Evolutionary conservation across 2,888 invertebrate species (phyloP).

Genomic region (Fragum whitleyi): DNA sequence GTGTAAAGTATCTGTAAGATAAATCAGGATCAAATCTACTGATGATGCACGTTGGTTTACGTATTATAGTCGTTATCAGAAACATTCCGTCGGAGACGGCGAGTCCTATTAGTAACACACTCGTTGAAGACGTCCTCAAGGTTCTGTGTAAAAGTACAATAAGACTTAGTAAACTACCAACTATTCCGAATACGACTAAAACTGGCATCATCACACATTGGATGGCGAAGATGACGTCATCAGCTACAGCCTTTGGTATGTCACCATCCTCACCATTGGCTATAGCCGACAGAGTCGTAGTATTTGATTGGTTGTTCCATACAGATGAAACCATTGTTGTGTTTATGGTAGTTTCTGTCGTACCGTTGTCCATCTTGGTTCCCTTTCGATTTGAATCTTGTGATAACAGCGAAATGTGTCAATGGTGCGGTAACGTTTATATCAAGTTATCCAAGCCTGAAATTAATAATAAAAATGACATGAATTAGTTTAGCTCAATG

Average conservation of each 20-base stretch:
- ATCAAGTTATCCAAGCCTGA: too few species aligned
- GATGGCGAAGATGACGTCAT: conserved; percentile 21
- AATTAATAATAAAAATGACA: too few species aligned
- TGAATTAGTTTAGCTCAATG: too few species aligned
- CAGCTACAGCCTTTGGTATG: conserved; percentile 1
- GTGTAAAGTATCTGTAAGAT: conserved; percentile 28
- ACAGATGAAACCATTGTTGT: neutral
- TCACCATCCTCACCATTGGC: neutral
- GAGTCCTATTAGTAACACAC: conserved; percentile 36
- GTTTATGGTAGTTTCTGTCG: neutral
- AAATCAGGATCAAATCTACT: conserved; percentile 22
- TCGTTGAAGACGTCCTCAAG: conserved; percentile 7
- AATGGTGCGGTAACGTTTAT: too few species aligned
- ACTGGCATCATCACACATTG: conserved; percentile 53
- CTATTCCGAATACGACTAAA: conserved; percentile 38
- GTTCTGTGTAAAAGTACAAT: conserved; percentile 33
- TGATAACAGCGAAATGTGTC: too few species aligned
- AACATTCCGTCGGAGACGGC: conserved; percentile 42
- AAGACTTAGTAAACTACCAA: conserved; percentile 47
- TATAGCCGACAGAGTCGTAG: neutral
- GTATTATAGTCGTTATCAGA: conserved; percentile 36
- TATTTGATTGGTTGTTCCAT: neutral
- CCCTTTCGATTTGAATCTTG: neutral
- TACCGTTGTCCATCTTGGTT: neutral
- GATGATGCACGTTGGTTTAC: conserved; percentile 45